Base-by-base conservation (phyloP, 2,888 invertebrate species). In the Dendrolimus houi region DNA sequence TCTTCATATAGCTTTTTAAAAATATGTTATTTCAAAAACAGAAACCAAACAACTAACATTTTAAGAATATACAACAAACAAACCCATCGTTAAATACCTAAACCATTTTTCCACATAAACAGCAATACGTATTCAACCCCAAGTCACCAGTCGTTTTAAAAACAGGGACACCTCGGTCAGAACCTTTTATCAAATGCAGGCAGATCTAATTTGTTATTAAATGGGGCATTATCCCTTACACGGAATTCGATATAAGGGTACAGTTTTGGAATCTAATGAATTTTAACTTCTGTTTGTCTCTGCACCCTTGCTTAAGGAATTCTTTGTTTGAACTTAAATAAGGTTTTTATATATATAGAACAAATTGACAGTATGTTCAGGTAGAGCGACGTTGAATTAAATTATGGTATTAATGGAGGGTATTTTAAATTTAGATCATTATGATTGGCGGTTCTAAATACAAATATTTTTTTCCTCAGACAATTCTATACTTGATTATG, bases 171-270 rank as follows among this genome's bases (percentile, higher is more conserved):
- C 47, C 47, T 47, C 47, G 47, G 47, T 47, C 47, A 47, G 29
- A 41, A 54, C 54, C 68, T 70, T 71, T 64, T 75, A 72, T 75
- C 70, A 81, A 81, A 81, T 74, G 70, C 76, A 70, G 76, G 64
- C 72, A 72, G 76, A 80, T 81, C 86, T 87, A 89, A 87, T 89
- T 90, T 87, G 85, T 83, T 87, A 87, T 80, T 87, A 87, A 88
- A 87, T 88, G 80, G 84, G 77, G 78, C 80, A 83, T 88, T 85
- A 85, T 83, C 72, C 75, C 76, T 76, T 81, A 78, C 80, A 79
- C 71, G 72, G 77, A 69, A 70, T 68, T 72, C 66, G 68, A 61
- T 54, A 61, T 62, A 67, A 74, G 84, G 84, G 85, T 80, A 75
- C 74, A 66, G 73, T 79, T 47, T 81, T 64, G 78, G 77, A 79